Evolutionary conservation across 2,888 invertebrate species (phyloP), one percentile per base, ranked within the genome.

Genomic region (Julus scanicus): DNA sequence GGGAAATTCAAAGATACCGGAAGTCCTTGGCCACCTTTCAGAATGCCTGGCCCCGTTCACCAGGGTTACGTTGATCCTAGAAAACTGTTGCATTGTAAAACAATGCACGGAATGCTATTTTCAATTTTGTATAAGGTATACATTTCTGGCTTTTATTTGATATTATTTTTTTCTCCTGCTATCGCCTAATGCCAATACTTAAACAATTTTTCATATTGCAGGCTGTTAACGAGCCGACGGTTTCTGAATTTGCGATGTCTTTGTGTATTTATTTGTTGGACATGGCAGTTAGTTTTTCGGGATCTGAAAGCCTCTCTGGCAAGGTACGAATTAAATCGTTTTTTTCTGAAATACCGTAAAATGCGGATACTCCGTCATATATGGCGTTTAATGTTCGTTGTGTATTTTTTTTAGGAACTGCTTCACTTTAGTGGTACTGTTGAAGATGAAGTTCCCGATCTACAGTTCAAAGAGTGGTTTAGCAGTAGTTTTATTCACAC

Each of bases 231-330:
- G 95, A 93, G 80, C 94, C 94, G 89, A 94, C 94, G 90, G 94
- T 96, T 89, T 96, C 97, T 86, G 98, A 99, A 92, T 97, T 97
- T 92, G 95, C 97, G 90, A 94, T 98, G 91, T 97, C 97, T 88
- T 93, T 98, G 89, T 95, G 96, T 86, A 94, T 98, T 20, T 98
- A 97, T 92, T 94, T 99, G 89, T 93, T 99, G 89, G 96, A 97
- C 92, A 95, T 97, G 92, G 96, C 97, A 49, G 94, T 97, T 9
- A 94, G 93, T 88, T 90, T 91, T 89, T 91, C 91, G 5, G 88
- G 89, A 17, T 86, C 89, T 48, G 89, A 89, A 87, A 89, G 84
- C 48, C 84, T 88, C 11, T 88, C 89, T 84, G 89, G 89, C 84
- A 89, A 89, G 20, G 90, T 90, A 89, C 9, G 20, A 71, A 8